Evolutionary conservation across 2,888 invertebrate species (phyloP), one percentile per base, ranked within the genome.

Genomic region (Lochmaea capreae): DNA sequence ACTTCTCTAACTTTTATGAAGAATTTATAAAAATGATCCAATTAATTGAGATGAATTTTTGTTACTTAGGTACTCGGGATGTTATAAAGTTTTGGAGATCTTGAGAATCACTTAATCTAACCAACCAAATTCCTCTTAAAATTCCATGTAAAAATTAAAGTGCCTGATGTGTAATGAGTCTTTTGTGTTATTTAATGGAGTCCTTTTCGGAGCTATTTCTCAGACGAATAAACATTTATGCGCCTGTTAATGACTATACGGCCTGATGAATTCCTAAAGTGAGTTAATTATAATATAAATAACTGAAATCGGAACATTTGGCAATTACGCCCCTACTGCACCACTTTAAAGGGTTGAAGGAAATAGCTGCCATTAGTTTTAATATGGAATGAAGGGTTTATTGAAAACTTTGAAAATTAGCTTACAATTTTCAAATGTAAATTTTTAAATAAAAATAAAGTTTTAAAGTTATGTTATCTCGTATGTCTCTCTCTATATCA

Each of bases 221-320:
- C 16, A 14, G 43, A 22, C 46, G 69, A 61, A 76, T 69, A 59
- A 72, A 63, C 71, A 74, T 72, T 76, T 72, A 76, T 72, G 76
- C 70, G 46, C 49, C 70, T 72, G 73, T 71, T 77, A 75, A 75
- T 73, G 73, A 73, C 70, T 76, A 62, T 76, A 71, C 68, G 67
- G 62, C 54, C 67, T 65, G 68, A 71, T 71, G 71, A 73, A 78
- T 77, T 76, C 69, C 71, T 68, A 65, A 73, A 73, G 69, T 72
- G 65, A 77, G 77, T 79, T 79, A 79, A 79, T 79, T 78, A 74
- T 79, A 75, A 77, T 77, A 78, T 80, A 80, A 80, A 80, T 79
- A 80, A 80, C 77, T 76, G 63, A 59, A 76, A 74, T 74, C 70
- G 74, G 68, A 73, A 72, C 75, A 77, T 73, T 76, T 74, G 72